A percentile compares a stretch with the other conserved stretches of the same genome.
Conservation (phyloP, 1,140 invertebrate species). For the Tribolium castaneum region DNA sequence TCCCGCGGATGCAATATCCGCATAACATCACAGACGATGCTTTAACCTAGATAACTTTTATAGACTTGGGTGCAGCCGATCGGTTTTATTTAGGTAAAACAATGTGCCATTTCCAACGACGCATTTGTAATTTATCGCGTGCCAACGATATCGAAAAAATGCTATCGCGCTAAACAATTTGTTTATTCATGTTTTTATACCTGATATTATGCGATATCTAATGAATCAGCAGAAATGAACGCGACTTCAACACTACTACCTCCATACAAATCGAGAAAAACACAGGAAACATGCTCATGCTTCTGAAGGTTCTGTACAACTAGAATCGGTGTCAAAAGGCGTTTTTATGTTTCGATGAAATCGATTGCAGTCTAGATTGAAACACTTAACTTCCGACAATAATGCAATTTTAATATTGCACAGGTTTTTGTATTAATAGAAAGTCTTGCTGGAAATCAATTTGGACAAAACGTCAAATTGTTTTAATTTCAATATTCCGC, state of each 20-base stretch:
- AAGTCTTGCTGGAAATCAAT: background rate
- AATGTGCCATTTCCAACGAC: background rate
- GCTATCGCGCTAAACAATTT: background rate
- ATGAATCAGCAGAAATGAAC: background rate
- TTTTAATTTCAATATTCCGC: background rate
- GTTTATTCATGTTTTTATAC: background rate
- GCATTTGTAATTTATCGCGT: conserved; percentile 8
- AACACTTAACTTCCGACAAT: background rate
- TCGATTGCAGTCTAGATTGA: background rate
- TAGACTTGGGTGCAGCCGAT: background rate
- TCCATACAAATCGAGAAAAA: background rate
- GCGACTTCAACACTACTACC: background rate
- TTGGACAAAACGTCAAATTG: background rate
- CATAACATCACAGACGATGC: background rate
- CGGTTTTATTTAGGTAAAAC: conserved; percentile 1
- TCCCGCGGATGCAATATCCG: background rate
- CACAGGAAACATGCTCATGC: background rate
- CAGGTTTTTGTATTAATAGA: background rate
- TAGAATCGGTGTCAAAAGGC: background rate
- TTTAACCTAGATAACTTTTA: background rate
- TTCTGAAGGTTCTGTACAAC: background rate
- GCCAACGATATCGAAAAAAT: background rate
- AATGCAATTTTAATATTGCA: background rate
- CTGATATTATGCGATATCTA: background rate
- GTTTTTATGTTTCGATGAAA: background rate